Base-by-base conservation (phyloP, 2,113 vertebrate species). In the Eulemur rufifrons region DNA sequence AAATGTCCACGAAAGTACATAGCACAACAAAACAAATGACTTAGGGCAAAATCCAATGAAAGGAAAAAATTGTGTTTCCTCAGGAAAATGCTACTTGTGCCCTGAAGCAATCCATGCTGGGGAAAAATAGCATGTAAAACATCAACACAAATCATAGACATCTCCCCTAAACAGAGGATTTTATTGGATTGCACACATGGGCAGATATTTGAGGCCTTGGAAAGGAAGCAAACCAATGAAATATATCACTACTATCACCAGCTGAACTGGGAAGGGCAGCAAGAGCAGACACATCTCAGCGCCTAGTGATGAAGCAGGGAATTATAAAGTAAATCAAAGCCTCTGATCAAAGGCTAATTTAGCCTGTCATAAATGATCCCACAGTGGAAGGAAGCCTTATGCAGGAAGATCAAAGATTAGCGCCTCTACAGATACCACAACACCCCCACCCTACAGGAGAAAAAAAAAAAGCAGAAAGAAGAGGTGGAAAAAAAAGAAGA, bases 321-420 rank as follows among this genome's bases (percentile, higher is more conserved):
- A 91, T 93, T 96, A 86, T 66, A 71, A 94, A 86, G 83, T 89
- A 95, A 97, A 97, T 97, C 95, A 96, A n/a, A 93, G 56, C 66
- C 39, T 93, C 77, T 56, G 47, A 93, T 95, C 85, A 95, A 91
- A 96, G 81, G 39, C 74, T 96, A 56, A 96, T 91, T 66, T 74
- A 88, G 50, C 23, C 77, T 63, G 1, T 77, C 89, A 81, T 82
- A 86, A 96, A 81, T 91, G 85, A 45, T 61, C 61, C 73, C 74
- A 23, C 47, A 6, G 3, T 71, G 9, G 54, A 95, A 74, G 42
- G 71, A 80, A 87, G 45, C 17, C 90, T 80, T 39, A 42, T 68
- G 15, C 27, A 52, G 78, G 59, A 54, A 78, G 88, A 93, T 92
- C 86, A 95, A 95, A 97, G 87, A 91, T 86, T 42, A 85, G 52